Evolutionary conservation across 2,797 vertebrate genomes (phyloP).

Genomic region (Morelia viridis): DNA sequence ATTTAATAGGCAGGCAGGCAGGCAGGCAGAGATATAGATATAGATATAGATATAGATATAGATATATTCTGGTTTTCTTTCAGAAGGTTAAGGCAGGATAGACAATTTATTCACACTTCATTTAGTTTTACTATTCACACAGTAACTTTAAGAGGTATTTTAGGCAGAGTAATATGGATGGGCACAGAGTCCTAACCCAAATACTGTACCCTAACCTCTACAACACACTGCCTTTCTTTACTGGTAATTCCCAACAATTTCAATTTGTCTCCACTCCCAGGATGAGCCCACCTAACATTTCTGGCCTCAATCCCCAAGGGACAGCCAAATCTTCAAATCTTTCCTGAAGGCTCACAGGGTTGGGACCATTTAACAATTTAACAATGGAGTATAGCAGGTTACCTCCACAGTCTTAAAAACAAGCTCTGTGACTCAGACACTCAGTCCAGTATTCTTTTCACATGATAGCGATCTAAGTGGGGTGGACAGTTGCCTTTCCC

Average conservation of each 20-base stretch:
- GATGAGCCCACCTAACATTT: not conserved
- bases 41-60: no score
- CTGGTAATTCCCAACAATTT: no score
- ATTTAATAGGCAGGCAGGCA: not conserved
- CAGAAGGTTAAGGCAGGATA: not conserved
- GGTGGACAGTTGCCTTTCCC: not conserved
- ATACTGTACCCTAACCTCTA: no score
- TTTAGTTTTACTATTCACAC: not conserved
- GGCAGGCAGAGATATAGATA: no score
- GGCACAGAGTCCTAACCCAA: no score
- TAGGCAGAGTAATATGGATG: no score
- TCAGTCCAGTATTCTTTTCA: not conserved
- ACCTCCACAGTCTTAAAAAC: not conserved
- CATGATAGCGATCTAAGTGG: not conserved
- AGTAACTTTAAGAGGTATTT: no score
- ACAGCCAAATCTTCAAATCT: not conserved
- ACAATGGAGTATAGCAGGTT: not conserved
- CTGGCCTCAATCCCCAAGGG: not conserved
- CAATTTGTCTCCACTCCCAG: not conserved
- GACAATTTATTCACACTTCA: not conserved
- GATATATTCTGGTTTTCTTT: not conserved
- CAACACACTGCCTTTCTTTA: no score
- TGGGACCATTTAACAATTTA: not conserved
- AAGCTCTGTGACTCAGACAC: not conserved
- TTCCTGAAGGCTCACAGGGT: not conserved